Base-by-base conservation (phyloP, 2,888 invertebrate genomes). In the Mellilla xanthometata region DNA sequence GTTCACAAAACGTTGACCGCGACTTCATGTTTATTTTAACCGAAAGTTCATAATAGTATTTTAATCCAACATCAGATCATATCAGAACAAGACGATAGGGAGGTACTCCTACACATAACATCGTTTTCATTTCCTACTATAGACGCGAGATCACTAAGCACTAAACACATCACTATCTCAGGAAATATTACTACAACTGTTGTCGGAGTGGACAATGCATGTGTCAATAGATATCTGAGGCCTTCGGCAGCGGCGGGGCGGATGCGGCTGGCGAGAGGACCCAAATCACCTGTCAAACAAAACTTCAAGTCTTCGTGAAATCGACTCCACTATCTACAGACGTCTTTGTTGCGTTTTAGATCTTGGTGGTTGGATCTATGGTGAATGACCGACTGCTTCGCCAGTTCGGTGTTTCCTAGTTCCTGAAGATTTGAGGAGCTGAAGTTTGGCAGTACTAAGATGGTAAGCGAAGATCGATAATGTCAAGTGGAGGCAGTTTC, bases 201-300 rank as follows among this genome's bases (percentile, higher is more conserved):
- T 19, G 38, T 22, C 30, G 11, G 11, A 34, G 13, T 39, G 38
- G 47, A 52, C 56, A 62, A 59, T 56, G 43, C 69, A 65, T 62
- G 72, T 79, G 77, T 77, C 82, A 76, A 82, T 80, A 81, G 70
- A 66, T 76, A 78, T 66, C 72, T 66, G 22, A 44, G 50, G 60
- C 53, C 55, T 58, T 33, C 23, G 44, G 36, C 22, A 27, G 34
- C 64, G 64, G 54, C 61, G 65, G 32, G 22, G 44, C 81, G 84
- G 84, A 85, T 80, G 66, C 75, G 77, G 72, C 72, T 72, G 79
- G 73, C 73, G 60, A 56, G 56, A 49, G 72, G 76, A 89, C 89
- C 89, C 86, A 83, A 86, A 87, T 88, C 89, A 89, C 68, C 74
- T 88, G 88, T 88, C 89, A 84, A 81, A 81, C 62, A 69, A 52